Evolutionary conservation across 2,797 vertebrate species (phyloP).

Genomic region (Furcifer pardalis): DNA sequence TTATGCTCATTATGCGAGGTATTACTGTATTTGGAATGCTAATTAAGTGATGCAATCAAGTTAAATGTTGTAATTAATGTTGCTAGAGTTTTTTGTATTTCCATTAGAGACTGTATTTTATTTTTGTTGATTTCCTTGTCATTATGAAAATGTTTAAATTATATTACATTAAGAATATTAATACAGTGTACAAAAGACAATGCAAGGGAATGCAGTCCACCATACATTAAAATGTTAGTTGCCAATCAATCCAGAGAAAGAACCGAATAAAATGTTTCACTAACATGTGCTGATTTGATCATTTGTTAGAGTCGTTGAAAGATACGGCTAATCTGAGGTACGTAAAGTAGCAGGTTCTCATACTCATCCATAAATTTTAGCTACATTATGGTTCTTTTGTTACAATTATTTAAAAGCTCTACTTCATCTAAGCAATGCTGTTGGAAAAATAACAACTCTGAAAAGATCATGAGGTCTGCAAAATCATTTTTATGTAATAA

Average conservation of each 20-base stretch:
- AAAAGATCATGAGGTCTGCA: not conserved
- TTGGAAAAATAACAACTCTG: not conserved
- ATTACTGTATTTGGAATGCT: slow-evolving; percentile 3
- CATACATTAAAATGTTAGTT: not conserved
- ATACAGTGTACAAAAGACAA: not conserved
- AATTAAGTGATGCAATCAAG: slow-evolving; percentile 6
- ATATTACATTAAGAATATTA: slow-evolving; percentile 4
- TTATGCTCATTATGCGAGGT: too few species aligned
- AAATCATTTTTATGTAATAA: not conserved
- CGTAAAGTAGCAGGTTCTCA: not conserved
- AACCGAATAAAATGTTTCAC: not conserved
- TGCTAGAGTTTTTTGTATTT: not conserved
- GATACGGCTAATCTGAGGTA: not conserved
- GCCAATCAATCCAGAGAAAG: not conserved
- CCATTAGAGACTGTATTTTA: not conserved
- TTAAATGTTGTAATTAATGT: slow-evolving; percentile 16
- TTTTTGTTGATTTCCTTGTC: slow-evolving; percentile 11
- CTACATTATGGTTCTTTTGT: not conserved
- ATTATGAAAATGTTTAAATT: slow-evolving; percentile 13
- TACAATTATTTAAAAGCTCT: not conserved
- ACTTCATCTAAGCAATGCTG: not conserved
- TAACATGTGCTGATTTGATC: not conserved
- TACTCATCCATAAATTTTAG: not conserved
- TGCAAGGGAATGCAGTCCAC: not conserved
- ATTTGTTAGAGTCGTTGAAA: not conserved